phyloP scores from a whole-genome alignment of 2,888 invertebrate species.

The Agrotis segetum region DNA sequence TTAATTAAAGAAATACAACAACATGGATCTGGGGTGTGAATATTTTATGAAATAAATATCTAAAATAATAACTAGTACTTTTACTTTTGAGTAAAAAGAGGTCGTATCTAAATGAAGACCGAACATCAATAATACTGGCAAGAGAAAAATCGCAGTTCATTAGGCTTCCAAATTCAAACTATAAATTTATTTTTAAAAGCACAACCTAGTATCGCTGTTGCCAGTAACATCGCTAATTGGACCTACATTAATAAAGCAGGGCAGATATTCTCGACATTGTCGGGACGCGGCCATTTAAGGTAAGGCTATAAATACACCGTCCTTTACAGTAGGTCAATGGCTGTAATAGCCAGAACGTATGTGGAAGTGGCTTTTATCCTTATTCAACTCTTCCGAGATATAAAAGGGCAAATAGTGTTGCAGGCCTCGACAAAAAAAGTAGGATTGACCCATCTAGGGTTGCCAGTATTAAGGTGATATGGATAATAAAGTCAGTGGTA shows the following conservation, averaged over 20 bases:
- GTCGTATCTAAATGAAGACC: background rate
- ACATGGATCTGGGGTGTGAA: no score
- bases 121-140: background rate
- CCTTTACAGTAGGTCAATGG: constrained; percentile 61
- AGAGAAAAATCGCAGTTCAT: background rate
- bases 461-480: constrained; percentile 20
- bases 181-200: constrained; percentile 18
- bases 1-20: no score
- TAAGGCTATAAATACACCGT: constrained; percentile 49
- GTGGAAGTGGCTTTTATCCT: constrained; percentile 60
- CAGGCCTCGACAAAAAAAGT: constrained; percentile 48
- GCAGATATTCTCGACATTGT: constrained; percentile 52
- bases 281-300: constrained; percentile 42
- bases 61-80: background rate
- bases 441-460: constrained; percentile 40
- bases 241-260: constrained; percentile 34
- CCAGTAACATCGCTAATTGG: constrained; percentile 42
- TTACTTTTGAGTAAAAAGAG: background rate
- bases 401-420: constrained; percentile 46
- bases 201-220: constrained; percentile 8
- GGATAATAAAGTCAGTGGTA: constrained; percentile 29
- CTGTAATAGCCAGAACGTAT: constrained; percentile 54
- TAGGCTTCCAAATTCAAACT: constrained; percentile 33
- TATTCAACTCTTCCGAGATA: constrained; percentile 62
- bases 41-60: no score